Percentiles rank a stretch among this genome's conserved stretches.
Conservation (phyloP, 2,797 vertebrate genomes). For the Leucoraja ocellata region DNA sequence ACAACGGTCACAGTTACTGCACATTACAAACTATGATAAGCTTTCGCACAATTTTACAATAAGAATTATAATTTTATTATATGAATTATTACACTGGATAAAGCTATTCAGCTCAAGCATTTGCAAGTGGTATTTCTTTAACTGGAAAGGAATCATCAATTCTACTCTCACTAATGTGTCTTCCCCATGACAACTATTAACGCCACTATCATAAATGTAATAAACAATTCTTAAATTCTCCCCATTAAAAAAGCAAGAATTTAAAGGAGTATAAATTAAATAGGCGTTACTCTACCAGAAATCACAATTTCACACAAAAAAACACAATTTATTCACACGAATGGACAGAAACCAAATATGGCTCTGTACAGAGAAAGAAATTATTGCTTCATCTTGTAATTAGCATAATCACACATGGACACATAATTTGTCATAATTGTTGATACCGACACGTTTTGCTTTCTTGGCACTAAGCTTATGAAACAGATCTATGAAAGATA, state of each 20-base stretch:
- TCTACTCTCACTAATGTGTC: neutral
- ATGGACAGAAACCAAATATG: neutral
- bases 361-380: neutral
- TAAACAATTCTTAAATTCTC: neutral
- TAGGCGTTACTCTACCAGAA: neutral
- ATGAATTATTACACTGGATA: neutral
- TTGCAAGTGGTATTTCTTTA: neutral
- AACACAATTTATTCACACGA: neutral
- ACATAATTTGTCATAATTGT: neutral
- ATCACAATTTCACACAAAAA: neutral
- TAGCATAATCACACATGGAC: too few species aligned
- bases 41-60: neutral
- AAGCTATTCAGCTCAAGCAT: neutral
- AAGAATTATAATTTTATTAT: neutral
- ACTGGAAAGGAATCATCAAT: neutral
- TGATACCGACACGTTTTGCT: neutral
- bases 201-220: neutral
- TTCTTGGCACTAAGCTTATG: neutral
- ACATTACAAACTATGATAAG: neutral
- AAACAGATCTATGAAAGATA: slow-evolving; percentile 40
- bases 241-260: neutral
- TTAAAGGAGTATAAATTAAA: neutral
- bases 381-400: too few species aligned
- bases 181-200: neutral
- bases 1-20: neutral